phyloP scores from a whole-genome alignment of 2,797 vertebrate species.

The Onychomys arenicola region DNA sequence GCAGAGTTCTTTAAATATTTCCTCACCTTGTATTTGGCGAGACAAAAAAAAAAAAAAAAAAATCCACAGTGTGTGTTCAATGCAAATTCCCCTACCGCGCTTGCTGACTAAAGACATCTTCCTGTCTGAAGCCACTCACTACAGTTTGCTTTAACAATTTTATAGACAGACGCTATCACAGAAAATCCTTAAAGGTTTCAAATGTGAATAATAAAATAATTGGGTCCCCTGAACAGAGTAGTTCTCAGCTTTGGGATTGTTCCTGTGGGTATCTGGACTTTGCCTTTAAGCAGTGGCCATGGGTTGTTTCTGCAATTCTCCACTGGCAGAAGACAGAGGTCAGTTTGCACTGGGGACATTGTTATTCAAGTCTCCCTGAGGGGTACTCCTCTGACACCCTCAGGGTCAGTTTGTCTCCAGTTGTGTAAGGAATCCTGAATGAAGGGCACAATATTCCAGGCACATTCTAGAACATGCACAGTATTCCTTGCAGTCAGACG shows the following conservation, averaged over 20 bases:
- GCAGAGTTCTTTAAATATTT: constrained; percentile 6
- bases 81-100: not conserved
- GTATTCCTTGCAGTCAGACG: not conserved
- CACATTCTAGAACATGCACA: not conserved
- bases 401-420: not conserved
- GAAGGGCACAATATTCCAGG: not conserved
- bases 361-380: not conserved
- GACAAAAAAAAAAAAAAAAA: not conserved
- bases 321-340: not conserved
- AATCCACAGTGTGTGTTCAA: not conserved
- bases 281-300: not conserved
- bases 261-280: not conserved
- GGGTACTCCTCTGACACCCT: not conserved
- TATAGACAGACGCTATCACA: constrained; percentile 10
- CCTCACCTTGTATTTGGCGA: not conserved
- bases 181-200: not conserved
- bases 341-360: not conserved
- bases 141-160: not conserved
- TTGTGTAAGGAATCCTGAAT: not conserved
- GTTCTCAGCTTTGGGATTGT: not conserved
- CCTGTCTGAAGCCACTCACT: not conserved
- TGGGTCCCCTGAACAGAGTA: not conserved
- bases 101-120: not conserved
- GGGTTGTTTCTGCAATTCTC: not conserved
- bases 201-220: not conserved